These are phyloP conservation scores for Mus spretus DNA, from an alignment of 2,797 vertebrate genomes.

Conservation along the genomic window DNA sequence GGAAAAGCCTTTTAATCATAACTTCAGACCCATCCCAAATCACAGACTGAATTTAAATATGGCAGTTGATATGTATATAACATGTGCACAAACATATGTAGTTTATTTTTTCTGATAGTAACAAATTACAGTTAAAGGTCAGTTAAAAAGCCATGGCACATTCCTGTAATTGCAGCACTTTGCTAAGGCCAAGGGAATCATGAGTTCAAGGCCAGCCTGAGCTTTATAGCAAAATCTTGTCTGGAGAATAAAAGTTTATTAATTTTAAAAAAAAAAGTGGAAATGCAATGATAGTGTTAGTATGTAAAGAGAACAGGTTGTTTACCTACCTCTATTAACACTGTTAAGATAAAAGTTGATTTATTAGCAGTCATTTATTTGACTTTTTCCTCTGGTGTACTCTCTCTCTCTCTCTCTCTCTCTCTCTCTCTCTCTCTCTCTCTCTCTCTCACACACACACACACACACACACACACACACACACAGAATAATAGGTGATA, in stretches of 20 bases:
- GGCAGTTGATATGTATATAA: neutral
- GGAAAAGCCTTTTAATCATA: slow-evolving; percentile 4
- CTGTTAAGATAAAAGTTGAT: slow-evolving; percentile 1
- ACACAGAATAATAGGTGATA: neutral
- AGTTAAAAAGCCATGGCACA: neutral
- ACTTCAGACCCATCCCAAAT: slow-evolving; percentile 42
- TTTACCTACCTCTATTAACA: neutral
- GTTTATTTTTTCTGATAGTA: slow-evolving; percentile 5
- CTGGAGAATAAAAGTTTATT: neutral
- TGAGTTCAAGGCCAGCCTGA: neutral
- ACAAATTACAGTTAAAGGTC: neutral
- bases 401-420: no score
- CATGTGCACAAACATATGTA: neutral
- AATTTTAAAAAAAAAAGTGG: neutral
- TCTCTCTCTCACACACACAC: no score
- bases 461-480: neutral
- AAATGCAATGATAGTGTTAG: neutral
- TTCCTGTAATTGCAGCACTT: neutral
- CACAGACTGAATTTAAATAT: slow-evolving; percentile 34
- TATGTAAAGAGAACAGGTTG: neutral
- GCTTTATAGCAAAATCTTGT: neutral
- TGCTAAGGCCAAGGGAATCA: neutral
- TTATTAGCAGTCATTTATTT: neutral
- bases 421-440: no score
- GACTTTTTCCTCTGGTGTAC: neutral